Percentiles rank a stretch among this genome's conserved stretches.
Evolutionary conservation across 2,888 invertebrate species (phyloP).

Genomic region (Lasioglossum zephyrum): DNA sequence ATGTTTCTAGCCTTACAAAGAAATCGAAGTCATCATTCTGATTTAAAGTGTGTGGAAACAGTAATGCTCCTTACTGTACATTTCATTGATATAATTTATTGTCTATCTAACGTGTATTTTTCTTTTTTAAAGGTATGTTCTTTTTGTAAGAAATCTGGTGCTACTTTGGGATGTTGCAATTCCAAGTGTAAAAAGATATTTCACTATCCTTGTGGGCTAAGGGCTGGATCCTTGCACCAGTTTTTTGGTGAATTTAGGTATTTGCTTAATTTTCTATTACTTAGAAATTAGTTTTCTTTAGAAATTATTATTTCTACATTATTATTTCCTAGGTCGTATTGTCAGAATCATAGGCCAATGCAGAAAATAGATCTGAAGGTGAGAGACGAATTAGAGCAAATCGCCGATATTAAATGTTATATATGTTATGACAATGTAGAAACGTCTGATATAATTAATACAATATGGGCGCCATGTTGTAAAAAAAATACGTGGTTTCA

Average conservation of each 20-base stretch:
- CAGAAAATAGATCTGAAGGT: slow-evolving; percentile 84
- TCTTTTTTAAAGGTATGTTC: slow-evolving; percentile 87
- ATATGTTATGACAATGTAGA: slow-evolving; percentile 89
- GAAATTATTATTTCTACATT: slow-evolving; percentile 29
- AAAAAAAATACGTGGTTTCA: slow-evolving; percentile 91
- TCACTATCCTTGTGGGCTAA: slow-evolving; percentile 91
- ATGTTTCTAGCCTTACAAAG: no score
- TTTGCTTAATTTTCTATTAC: slow-evolving; percentile 80
- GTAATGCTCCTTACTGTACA: background rate
- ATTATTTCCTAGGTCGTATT: slow-evolving; percentile 86
- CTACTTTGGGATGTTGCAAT: slow-evolving; percentile 90
- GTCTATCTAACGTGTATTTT: slow-evolving; percentile 22
- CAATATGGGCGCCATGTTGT: slow-evolving; percentile 91
- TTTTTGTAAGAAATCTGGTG: slow-evolving; percentile 88
- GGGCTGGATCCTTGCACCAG: slow-evolving; percentile 87
- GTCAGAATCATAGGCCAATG: slow-evolving; percentile 87
- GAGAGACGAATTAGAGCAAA: slow-evolving; percentile 65
- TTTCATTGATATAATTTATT: background rate
- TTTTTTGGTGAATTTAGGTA: slow-evolving; percentile 87
- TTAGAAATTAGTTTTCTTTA: background rate
- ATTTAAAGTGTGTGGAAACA: no score
- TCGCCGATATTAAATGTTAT: slow-evolving; percentile 85
- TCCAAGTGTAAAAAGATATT: slow-evolving; percentile 88
- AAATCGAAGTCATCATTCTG: no score
- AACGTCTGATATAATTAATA: slow-evolving; percentile 83